Conservation (phyloP, 2,888 invertebrate genomes). For the Nephrotoma flavescens region DNA sequence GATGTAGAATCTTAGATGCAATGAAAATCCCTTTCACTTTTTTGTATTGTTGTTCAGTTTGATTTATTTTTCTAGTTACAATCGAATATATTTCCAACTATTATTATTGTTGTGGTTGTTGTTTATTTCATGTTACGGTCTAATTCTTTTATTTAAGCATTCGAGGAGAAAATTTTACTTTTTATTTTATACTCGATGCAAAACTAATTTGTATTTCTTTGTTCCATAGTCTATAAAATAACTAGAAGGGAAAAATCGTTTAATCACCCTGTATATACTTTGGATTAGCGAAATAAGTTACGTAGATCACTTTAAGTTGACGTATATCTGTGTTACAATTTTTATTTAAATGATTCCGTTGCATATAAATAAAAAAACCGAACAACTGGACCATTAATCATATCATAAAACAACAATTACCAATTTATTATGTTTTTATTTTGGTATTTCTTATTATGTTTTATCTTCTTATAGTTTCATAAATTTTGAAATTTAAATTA, state of each 20-base stretch:
- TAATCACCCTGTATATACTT: not conserved
- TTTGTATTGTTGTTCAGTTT: not conserved
- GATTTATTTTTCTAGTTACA: not conserved
- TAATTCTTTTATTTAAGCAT: not conserved
- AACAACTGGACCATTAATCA: not conserved
- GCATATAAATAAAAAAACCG: not conserved
- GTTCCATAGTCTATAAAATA: not conserved
- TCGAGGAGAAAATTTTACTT: not conserved
- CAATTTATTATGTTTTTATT: not conserved
- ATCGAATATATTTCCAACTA: not conserved
- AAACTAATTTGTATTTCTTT: not conserved
- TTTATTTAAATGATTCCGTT: not conserved
- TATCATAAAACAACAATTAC: not conserved
- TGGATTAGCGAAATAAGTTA: not conserved
- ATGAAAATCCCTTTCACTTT: not conserved
- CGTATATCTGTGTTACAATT: not conserved
- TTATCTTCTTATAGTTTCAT: not conserved
- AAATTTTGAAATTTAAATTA: not conserved
- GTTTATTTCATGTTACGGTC: not conserved
- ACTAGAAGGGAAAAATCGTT: not conserved
- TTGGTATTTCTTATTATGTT: not conserved
- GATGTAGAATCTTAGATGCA: not conserved
- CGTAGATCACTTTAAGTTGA: not conserved
- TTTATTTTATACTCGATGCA: not conserved
- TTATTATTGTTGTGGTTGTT: not conserved